These are phyloP conservation scores for Seira musarum DNA, from an alignment of 2,888 invertebrate species.

Conservation along the genomic window DNA sequence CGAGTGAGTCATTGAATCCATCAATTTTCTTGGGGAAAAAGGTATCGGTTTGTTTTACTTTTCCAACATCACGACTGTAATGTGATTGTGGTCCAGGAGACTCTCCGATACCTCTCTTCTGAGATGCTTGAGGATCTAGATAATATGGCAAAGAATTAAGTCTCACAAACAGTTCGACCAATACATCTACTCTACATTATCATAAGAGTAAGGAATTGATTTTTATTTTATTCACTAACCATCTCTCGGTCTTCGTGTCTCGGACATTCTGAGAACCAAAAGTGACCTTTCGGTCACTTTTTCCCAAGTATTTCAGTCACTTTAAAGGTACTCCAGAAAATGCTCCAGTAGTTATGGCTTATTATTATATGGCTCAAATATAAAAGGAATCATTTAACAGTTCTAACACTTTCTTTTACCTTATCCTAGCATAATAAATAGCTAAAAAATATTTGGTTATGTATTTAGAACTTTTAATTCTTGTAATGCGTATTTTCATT, in stretches of 20 bases:
- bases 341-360: too few species aligned
- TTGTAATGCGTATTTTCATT: too few species aligned
- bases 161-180: not conserved
- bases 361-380: too few species aligned
- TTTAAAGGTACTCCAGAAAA: not conserved
- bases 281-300: conserved; percentile 54
- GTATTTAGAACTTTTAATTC: too few species aligned
- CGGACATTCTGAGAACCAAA: conserved; percentile 37
- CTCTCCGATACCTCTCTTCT: conserved; percentile 30
- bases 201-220: too few species aligned
- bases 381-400: too few species aligned
- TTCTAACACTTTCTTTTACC: too few species aligned
- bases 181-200: too few species aligned
- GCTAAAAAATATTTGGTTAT: too few species aligned
- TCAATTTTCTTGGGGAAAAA: conserved; percentile 39
- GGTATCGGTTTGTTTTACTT: conserved; percentile 24
- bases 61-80: conserved; percentile 32
- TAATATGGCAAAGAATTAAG: not conserved
- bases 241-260: conserved; percentile 31
- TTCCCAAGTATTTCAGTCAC: conserved; percentile 27
- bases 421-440: too few species aligned
- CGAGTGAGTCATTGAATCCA: conserved; percentile 40
- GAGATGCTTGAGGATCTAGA: conserved; percentile 19
- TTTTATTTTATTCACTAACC: conserved; percentile 21
- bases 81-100: conserved; percentile 29